Percentiles rank a stretch among this genome's conserved stretches.
Conservation (phyloP, 2,888 invertebrate species). For the Automeris io region DNA sequence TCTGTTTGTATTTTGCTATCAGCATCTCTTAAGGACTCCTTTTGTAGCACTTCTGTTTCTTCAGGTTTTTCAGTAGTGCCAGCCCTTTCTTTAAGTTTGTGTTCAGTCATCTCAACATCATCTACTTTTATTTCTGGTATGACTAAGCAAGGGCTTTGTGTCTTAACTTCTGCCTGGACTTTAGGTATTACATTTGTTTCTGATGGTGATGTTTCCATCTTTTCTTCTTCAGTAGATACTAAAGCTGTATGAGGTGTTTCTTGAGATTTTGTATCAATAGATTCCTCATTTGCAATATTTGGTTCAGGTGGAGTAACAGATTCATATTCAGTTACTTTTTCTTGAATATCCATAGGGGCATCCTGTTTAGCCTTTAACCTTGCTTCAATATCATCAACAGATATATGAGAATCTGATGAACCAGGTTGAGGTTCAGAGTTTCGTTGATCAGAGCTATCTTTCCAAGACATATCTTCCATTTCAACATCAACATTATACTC, state of each 20-base stretch:
- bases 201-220: conserved; percentile 21
- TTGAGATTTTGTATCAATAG: conserved; percentile 26
- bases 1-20: conserved; percentile 28
- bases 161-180: conserved; percentile 21
- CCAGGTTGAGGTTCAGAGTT: conserved; percentile 56
- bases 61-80: conserved; percentile 24
- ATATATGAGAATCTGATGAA: conserved; percentile 59
- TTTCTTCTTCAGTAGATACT: conserved; percentile 24
- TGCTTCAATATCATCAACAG: conserved; percentile 59
- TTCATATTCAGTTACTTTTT: conserved; percentile 47
- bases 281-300: conserved; percentile 37
- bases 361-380: conserved; percentile 66
- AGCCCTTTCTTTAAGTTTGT: conserved; percentile 45
- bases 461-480: conserved; percentile 74
- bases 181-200: conserved; percentile 20
- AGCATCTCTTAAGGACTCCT: conserved; percentile 21
- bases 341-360: conserved; percentile 42
- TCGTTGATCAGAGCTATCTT: conserved; percentile 49
- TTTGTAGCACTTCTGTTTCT: conserved; percentile 21
- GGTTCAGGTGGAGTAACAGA: conserved; percentile 51
- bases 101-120: conserved; percentile 64
- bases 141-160: conserved; percentile 26
- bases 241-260: conserved; percentile 20
- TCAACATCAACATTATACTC: conserved; percentile 75
- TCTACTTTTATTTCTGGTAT: conserved; percentile 67